Conservation (phyloP, 2,113 vertebrate species). For the Sigmodon hispidus region DNA sequence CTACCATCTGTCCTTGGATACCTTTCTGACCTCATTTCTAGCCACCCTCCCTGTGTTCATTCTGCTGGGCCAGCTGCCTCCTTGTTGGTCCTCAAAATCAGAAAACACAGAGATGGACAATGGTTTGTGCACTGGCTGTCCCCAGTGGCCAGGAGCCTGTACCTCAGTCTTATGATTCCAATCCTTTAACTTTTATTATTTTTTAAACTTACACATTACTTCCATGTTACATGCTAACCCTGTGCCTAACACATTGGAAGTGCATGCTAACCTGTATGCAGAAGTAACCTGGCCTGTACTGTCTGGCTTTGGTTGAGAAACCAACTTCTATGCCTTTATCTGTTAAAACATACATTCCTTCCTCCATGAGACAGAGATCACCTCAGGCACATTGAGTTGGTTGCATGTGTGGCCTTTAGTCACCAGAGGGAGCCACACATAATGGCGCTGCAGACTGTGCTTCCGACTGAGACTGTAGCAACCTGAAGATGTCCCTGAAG, state of each 20-base stretch:
- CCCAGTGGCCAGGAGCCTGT: not conserved
- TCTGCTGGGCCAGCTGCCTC: conserved; percentile 29
- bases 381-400: not conserved
- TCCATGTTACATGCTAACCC: not conserved
- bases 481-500: not conserved
- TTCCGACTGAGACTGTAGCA: not conserved
- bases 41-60: not conserved
- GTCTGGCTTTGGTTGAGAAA: not conserved
- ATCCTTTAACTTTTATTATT: not conserved
- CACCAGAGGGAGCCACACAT: conserved; percentile 52
- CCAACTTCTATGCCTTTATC: not conserved
- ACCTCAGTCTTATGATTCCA: not conserved
- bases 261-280: not conserved
- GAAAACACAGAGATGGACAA: not conserved
- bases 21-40: conserved; percentile 63
- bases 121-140: not conserved
- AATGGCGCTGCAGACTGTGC: not conserved
- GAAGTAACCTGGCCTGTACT: not conserved
- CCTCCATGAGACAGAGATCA: not conserved
- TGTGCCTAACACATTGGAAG: not conserved
- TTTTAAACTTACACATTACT: not conserved
- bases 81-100: not conserved
- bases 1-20: conserved; percentile 51
- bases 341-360: not conserved
- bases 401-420: not conserved